Conservation (phyloP, 2,888 invertebrate species). For the Tiliacea aurago region DNA sequence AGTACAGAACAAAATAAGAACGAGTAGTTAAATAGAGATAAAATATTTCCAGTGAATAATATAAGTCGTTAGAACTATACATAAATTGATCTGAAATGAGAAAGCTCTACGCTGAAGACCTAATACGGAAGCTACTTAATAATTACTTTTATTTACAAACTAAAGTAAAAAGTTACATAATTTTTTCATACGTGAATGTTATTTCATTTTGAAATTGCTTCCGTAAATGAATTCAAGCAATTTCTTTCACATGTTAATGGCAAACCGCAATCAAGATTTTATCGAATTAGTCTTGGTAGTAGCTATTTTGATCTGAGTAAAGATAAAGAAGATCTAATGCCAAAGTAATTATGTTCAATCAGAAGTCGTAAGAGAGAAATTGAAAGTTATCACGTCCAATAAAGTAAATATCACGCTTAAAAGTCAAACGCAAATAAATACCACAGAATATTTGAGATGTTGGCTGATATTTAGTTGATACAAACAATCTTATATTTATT, state of each 20-base stretch:
- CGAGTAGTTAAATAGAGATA: background rate
- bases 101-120: constrained; percentile 44
- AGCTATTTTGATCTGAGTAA: constrained; percentile 32
- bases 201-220: constrained; percentile 45
- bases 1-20: constrained; percentile 3
- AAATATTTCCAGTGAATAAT: constrained; percentile 6
- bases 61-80: constrained; percentile 4
- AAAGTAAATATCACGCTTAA: constrained; percentile 40
- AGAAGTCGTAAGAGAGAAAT: constrained; percentile 46
- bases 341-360: constrained; percentile 36
- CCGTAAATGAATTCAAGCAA: constrained; percentile 48
- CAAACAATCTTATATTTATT: background rate
- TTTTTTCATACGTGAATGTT: constrained; percentile 35
- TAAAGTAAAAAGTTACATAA: constrained; percentile 33
- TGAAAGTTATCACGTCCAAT: constrained; percentile 45
- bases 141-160: constrained; percentile 32
- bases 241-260: constrained; percentile 57
- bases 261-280: constrained; percentile 43
- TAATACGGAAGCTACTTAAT: constrained; percentile 38
- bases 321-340: constrained; percentile 47
- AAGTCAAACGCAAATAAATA: constrained; percentile 9
- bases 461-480: background rate
- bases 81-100: constrained; percentile 33
- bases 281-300: constrained; percentile 54
- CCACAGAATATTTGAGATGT: background rate